Conservation (phyloP, 2,888 invertebrate genomes). For the Sarcophaga variegata region DNA sequence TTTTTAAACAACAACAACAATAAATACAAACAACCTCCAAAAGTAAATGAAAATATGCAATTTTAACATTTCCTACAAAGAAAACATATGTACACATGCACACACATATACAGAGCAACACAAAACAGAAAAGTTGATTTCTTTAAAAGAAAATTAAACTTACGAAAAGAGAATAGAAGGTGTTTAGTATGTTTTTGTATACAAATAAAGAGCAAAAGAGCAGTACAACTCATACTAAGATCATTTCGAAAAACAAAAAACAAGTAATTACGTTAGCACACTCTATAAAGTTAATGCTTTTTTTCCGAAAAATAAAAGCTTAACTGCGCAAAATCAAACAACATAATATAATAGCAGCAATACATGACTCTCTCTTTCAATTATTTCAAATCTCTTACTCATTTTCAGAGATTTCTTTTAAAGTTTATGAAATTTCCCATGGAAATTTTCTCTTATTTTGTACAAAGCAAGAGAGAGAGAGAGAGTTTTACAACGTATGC, state of each 20-base stretch:
- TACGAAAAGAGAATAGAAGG: background rate
- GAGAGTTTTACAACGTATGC: too few relatives aligned
- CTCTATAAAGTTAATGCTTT: constrained; percentile 27
- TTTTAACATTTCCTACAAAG: background rate
- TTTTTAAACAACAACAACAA: constrained; percentile 12
- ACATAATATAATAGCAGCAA: too few relatives aligned
- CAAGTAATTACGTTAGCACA: background rate
- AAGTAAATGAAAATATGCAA: background rate
- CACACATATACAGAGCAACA: background rate
- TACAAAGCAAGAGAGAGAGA: background rate
- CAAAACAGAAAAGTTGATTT: constrained; percentile 8
- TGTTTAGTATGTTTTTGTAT: background rate
- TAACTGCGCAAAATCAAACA: constrained; percentile 63
- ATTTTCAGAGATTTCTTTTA: background rate
- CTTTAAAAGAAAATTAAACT: constrained; percentile 2
- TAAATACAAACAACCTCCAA: background rate
- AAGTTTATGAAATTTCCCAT: background rate
- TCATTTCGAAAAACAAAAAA: constrained; percentile 44
- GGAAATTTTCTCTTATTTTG: constrained; percentile 17
- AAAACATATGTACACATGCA: background rate
- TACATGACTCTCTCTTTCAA: background rate
- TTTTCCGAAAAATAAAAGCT: constrained; percentile 57
- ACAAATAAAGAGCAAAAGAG: background rate
- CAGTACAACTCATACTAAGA: constrained; percentile 63
- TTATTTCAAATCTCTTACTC: background rate